Evolutionary conservation across 2,888 invertebrate genomes (phyloP).

Genomic region (Nomada fabriciana): DNA sequence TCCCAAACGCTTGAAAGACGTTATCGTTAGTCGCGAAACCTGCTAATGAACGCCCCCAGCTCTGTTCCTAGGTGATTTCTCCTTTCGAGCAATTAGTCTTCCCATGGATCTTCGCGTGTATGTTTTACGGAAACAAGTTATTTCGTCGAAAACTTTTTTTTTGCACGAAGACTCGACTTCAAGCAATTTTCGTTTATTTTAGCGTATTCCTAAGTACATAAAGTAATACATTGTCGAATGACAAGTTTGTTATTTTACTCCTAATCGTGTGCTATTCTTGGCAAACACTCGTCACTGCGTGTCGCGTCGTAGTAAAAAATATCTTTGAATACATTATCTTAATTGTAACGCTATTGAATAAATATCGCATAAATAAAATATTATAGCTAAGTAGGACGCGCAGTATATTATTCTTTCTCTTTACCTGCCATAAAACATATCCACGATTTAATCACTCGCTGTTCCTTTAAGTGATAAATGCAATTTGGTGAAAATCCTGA

Average conservation of each 20-base stretch:
- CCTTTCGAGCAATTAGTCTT: not conserved
- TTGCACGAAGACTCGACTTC: not conserved
- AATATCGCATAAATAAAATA: too few species aligned
- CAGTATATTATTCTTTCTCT: not conserved
- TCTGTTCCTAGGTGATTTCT: not conserved
- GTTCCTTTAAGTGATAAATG: slow-evolving; percentile 12
- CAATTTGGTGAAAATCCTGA: slow-evolving; percentile 22
- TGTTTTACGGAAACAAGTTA: too few species aligned
- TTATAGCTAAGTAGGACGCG: not conserved
- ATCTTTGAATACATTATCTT: too few species aligned
- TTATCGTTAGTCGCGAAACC: not conserved
- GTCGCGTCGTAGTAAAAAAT: too few species aligned
- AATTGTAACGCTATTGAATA: too few species aligned
- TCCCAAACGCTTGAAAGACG: slow-evolving; percentile 25
- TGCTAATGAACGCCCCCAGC: not conserved
- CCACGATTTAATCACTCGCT: not conserved
- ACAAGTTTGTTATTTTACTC: not conserved
- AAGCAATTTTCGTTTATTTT: not conserved
- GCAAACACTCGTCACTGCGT: too few species aligned
- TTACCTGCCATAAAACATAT: not conserved
- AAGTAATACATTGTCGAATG: not conserved
- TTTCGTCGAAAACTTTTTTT: not conserved
- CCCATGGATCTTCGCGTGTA: not conserved
- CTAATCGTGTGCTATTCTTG: too few species aligned
- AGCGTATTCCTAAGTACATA: not conserved